Base-by-base conservation (phyloP, 2,888 invertebrate species). In the Gari tellinella region DNA sequence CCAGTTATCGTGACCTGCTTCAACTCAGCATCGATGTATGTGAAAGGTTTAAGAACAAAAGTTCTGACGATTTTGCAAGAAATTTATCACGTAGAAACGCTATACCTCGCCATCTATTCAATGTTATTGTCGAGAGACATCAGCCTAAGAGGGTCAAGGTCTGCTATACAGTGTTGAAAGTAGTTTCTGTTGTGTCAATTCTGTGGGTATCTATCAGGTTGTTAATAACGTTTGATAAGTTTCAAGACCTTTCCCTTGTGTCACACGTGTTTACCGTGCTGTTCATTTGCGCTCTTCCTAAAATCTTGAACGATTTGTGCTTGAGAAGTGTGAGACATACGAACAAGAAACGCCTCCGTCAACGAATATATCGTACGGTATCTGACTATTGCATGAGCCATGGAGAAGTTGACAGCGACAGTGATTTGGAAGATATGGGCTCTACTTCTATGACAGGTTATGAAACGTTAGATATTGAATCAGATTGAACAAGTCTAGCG, bases 191-290 rank as follows among this genome's bases (percentile, higher is more conserved):
- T 19, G 43, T 76, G 31, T 48, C 56, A 0, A 31, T 70, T 17
- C 23, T 76, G 31, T 48, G 43, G 10, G 31, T 76, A 19, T 76
- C 70, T 1, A 53, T 70, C 0, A 60, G 66, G 15, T 48, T 76
- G 23, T 48, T 76, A 17, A 52, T 60, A 8, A 52, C 52, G 7
- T 70, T 76, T 61, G 64, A 76, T 40, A 76, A 67, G n/a, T 31
- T 76, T 19, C 58, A 60, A 25, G 75, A 76, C 25, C 48, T 76
- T 10, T 76, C 75, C 0, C 37, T 76, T 1, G 46, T 76, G 15
- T 52, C 70, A 0, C 75, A 76, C 46, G 70, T 76, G 25, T 76
- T 70, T 37, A 70, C 75, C 3, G 70, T 62, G 2, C 19, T 76
- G 12, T 70, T 76, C 23, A 63, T 76, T 5, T 76, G 75, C 17